A percentile compares a stretch with the other conserved stretches of the same genome.
Evolutionary conservation across 2,113 vertebrate genomes (phyloP).

Genomic region (Porphyrio hochstetteri): DNA sequence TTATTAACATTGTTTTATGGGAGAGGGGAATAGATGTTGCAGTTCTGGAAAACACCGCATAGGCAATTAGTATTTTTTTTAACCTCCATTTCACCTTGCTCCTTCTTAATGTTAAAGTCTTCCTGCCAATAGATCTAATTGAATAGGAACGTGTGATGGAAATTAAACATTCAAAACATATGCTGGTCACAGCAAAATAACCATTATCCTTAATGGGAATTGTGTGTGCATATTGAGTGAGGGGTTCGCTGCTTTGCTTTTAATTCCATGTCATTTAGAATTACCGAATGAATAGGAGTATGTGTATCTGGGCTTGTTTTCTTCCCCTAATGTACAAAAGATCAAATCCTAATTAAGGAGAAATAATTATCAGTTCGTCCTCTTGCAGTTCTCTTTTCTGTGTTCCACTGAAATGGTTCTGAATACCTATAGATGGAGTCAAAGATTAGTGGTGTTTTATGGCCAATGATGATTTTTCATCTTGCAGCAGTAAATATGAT

Average conservation of each 20-base stretch:
- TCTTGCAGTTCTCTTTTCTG: background rate
- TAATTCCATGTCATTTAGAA: conserved; percentile 56
- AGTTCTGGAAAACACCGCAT: background rate
- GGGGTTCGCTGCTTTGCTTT: conserved; percentile 19
- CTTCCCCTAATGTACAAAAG: conserved; percentile 10
- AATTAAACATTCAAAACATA: conserved; percentile 35
- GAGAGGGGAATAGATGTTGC: background rate
- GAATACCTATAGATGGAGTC: background rate
- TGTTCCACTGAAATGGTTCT: background rate
- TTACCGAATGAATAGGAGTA: conserved; percentile 4
- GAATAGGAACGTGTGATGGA: conserved; percentile 21
- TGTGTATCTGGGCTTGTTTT: conserved; percentile 21
- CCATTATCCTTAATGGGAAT: conserved; percentile 22
- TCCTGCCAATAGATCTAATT: conserved; percentile 14
- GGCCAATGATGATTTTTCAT: conserved; percentile 24
- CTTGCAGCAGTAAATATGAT: conserved; percentile 48
- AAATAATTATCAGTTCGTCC: conserved; percentile 13
- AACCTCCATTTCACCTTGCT: conserved; percentile 27
- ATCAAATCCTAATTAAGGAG: conserved; percentile 36
- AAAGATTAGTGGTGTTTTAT: background rate
- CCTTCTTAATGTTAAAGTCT: background rate
- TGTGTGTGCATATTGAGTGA: conserved; percentile 1
- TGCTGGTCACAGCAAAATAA: conserved; percentile 32
- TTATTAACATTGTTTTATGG: background rate
- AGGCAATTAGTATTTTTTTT: background rate